Percentiles rank a stretch among this genome's conserved stretches.
These are phyloP conservation scores for Laspeyria flexula DNA, from an alignment of 2,888 invertebrate species.

Conservation along the genomic window DNA sequence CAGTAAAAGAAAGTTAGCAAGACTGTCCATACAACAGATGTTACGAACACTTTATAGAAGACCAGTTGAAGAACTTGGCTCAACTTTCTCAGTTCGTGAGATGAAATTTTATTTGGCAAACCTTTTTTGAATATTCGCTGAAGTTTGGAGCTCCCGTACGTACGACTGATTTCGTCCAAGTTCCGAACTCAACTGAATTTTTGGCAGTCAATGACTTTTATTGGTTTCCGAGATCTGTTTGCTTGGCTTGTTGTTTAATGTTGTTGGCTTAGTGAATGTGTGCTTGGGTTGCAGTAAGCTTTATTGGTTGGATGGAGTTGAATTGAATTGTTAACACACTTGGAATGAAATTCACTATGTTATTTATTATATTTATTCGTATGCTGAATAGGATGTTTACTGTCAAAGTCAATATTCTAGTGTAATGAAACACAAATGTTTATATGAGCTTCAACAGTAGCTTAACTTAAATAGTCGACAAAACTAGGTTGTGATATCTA, in stretches of 20 bases:
- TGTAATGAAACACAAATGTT: no score
- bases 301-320: conserved; percentile 14
- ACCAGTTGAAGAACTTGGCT: conserved; percentile 60
- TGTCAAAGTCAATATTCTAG: no score
- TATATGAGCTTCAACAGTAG: no score
- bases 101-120: conserved; percentile 77
- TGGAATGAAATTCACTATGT: neutral
- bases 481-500: no score
- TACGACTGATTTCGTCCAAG: conserved; percentile 27
- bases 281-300: conserved; percentile 14
- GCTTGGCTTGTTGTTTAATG: conserved; percentile 31
- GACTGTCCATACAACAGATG: conserved; percentile 78
- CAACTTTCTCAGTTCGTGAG: conserved; percentile 73
- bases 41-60: conserved; percentile 72
- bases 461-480: no score
- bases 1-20: conserved; percentile 46
- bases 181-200: conserved; percentile 44
- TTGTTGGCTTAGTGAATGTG: conserved; percentile 8
- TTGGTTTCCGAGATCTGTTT: conserved; percentile 43
- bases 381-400: neutral
- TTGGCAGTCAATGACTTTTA: conserved; percentile 48
- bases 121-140: conserved; percentile 72
- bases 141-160: conserved; percentile 48
- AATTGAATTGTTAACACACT: conserved; percentile 11
- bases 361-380: neutral